These are phyloP conservation scores for Melipona quadrifasciata DNA, from an alignment of 1,140 invertebrate species.

Conservation along the genomic window DNA sequence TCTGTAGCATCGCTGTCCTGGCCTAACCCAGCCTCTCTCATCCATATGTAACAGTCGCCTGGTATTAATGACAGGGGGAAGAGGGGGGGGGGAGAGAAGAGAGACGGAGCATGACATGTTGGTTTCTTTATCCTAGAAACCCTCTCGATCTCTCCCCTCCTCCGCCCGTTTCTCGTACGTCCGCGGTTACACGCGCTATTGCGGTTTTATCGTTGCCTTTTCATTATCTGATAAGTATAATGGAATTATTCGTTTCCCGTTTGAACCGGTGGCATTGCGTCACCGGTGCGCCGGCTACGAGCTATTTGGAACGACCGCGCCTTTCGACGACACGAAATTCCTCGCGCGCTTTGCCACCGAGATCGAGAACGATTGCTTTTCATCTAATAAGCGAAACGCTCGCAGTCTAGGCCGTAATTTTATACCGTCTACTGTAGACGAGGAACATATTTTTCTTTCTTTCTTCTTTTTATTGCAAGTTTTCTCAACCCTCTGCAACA, in stretches of 20 bases:
- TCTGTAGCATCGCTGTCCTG: constrained; percentile 68
- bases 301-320: constrained; percentile 1
- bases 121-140: constrained; percentile 58
- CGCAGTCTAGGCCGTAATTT: not conserved
- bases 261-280: constrained; percentile 43
- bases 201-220: constrained; percentile 76
- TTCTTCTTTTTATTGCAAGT: too few relatives aligned
- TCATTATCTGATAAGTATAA: constrained; percentile 79
- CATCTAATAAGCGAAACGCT: not conserved
- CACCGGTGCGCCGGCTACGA: not conserved
- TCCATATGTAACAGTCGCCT: constrained; percentile 82
- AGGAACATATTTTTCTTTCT: too few relatives aligned
- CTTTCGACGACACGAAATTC: constrained; percentile 14
- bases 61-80: constrained; percentile 80
- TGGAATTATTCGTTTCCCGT: constrained; percentile 74
- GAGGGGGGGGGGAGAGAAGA: not conserved
- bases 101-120: constrained; percentile 55
- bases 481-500: not conserved
- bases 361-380: not conserved
- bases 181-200: constrained; percentile 62
- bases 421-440: too few relatives aligned
- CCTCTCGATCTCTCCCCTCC: constrained; percentile 38
- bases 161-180: constrained; percentile 5
- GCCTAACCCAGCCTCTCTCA: constrained; percentile 75
- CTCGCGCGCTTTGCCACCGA: too few relatives aligned